Conservation (phyloP, 2,113 vertebrate genomes). For the Blennius ocellaris region DNA sequence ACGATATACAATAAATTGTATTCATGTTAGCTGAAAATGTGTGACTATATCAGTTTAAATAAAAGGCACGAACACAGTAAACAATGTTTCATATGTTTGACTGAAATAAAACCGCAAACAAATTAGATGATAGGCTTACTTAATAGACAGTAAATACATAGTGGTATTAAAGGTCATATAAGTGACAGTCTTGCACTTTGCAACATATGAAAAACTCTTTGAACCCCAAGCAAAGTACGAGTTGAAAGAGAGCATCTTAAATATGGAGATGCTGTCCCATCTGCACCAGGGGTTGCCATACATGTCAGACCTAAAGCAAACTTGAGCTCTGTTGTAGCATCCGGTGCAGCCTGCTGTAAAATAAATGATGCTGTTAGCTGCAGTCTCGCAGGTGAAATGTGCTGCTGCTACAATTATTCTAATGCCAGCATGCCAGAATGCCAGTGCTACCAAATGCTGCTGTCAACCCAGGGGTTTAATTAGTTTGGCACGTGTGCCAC, state of each 20-base stretch:
- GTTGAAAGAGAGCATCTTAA: slow-evolving; percentile 19
- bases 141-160: too few relatives aligned
- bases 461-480: slow-evolving; percentile 96
- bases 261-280: not conserved
- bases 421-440: slow-evolving; percentile 90
- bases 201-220: not conserved
- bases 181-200: not conserved
- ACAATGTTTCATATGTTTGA: too few relatives aligned
- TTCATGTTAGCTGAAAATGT: too few relatives aligned
- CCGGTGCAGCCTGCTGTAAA: slow-evolving; percentile 73
- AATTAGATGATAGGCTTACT: too few relatives aligned
- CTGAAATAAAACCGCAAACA: too few relatives aligned
- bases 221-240: not conserved
- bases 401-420: slow-evolving; percentile 87
- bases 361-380: slow-evolving; percentile 84
- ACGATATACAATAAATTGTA: too few relatives aligned
- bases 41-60: too few relatives aligned
- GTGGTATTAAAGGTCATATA: too few relatives aligned
- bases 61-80: too few relatives aligned
- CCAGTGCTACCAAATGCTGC: slow-evolving; percentile 91
- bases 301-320: slow-evolving; percentile 53
- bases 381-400: slow-evolving; percentile 83
- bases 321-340: slow-evolving; percentile 55
- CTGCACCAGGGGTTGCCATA: slow-evolving; percentile 29
- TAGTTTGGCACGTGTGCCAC: slow-evolving; percentile 92